These are phyloP conservation scores for Brotula barbata DNA, from an alignment of 2,797 vertebrate species.

Conservation along the genomic window DNA sequence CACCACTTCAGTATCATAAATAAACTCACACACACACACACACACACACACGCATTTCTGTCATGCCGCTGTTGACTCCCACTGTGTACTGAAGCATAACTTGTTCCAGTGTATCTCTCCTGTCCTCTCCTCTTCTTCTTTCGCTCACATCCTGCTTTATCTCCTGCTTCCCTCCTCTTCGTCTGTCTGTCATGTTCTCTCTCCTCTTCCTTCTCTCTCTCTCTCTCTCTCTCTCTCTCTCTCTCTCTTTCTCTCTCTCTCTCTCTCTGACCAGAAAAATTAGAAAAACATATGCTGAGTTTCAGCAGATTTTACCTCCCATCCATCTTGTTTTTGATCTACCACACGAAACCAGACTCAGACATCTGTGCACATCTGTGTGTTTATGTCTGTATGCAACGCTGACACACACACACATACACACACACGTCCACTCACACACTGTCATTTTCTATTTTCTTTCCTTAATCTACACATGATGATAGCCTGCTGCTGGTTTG, in stretches of 20 bases:
- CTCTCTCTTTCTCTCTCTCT: constrained; percentile 3
- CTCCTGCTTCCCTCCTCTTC: constrained; percentile 54
- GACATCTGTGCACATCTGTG: constrained; percentile 21
- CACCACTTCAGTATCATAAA: no score
- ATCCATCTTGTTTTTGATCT: constrained; percentile 46
- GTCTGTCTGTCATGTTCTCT: constrained; percentile 59
- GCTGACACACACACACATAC: constrained; percentile 19
- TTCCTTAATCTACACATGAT: constrained; percentile 54
- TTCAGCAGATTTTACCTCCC: constrained; percentile 58
- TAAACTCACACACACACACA: constrained; percentile 10
- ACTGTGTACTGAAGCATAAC: constrained; percentile 44
- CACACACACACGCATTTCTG: constrained; percentile 5
- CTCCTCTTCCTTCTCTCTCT: constrained; percentile 27
- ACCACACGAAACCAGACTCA: constrained; percentile 25
- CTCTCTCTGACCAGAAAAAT: constrained; percentile 47
- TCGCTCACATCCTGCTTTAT: constrained; percentile 48
- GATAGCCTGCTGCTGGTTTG: constrained; percentile 25
- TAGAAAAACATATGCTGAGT: constrained; percentile 65
- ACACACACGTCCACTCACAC: constrained; percentile 9
- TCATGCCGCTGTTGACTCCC: constrained; percentile 28
- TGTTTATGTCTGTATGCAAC: constrained; percentile 40
- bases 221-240: constrained; percentile 18
- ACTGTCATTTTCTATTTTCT: constrained; percentile 8
- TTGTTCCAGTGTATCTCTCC: constrained; percentile 45
- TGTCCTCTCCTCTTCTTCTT: constrained; percentile 46